These are phyloP conservation scores for Dascyllus trimaculatus DNA, from an alignment of 2,113 vertebrate genomes.

Conservation along the genomic window DNA sequence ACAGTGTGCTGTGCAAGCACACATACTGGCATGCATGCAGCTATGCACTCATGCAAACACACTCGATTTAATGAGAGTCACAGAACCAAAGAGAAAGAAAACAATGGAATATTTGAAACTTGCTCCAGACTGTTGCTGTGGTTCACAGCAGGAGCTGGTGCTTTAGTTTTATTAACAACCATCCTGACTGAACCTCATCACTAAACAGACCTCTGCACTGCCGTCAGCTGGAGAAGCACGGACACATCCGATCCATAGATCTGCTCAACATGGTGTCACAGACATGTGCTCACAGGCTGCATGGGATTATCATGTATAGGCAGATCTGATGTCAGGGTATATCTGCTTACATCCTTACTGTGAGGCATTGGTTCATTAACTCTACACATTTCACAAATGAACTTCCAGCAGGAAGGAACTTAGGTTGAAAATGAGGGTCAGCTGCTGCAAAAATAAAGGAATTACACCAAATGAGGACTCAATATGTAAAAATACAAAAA, in stretches of 20 bases:
- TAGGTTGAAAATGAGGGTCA: background rate
- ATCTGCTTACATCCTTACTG: slow-evolving; percentile 23
- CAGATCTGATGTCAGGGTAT: slow-evolving; percentile 45
- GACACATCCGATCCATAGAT: slow-evolving; percentile 1
- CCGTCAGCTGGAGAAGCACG: slow-evolving; percentile 1
- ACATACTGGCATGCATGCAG: background rate
- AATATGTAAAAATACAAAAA: background rate
- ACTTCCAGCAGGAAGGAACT: background rate
- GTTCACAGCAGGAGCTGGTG: slow-evolving; percentile 44
- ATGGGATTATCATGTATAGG: slow-evolving; percentile 23
- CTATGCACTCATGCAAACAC: slow-evolving; percentile 26
- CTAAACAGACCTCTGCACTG: slow-evolving; percentile 18
- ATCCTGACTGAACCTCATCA: slow-evolving; percentile 47
- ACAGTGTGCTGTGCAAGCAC: slow-evolving; percentile 38
- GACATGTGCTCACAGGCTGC: slow-evolving; percentile 19
- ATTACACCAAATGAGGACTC: background rate
- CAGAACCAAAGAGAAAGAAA: slow-evolving; percentile 56
- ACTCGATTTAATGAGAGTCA: slow-evolving; percentile 28
- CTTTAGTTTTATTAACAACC: slow-evolving; percentile 55
- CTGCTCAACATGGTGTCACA: background rate
- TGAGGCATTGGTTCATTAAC: background rate
- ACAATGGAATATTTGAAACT: slow-evolving; percentile 60
- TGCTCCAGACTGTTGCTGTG: slow-evolving; percentile 41
- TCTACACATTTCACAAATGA: slow-evolving; percentile 33
- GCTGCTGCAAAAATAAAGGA: background rate